A percentile compares a stretch with the other conserved stretches of the same genome.
Conservation (phyloP, 2,113 vertebrate species). For the Baryphthengus martii region DNA sequence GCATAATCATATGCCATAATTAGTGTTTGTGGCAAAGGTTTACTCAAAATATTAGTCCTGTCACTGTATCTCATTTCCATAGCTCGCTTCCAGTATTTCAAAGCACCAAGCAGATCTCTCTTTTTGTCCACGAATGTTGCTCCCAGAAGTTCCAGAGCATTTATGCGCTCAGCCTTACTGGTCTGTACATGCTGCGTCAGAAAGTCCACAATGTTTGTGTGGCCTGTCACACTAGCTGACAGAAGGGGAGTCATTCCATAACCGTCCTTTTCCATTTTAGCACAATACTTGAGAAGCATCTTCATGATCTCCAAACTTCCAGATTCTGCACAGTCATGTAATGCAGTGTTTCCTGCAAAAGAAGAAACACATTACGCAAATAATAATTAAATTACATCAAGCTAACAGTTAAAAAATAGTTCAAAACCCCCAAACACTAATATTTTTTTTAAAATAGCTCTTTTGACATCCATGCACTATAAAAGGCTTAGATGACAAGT, state of each 20-base stretch:
- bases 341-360: slow-evolving; percentile 89
- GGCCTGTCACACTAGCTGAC: slow-evolving; percentile 96
- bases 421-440: not conserved
- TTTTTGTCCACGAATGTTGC: slow-evolving; percentile 98
- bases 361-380: not conserved
- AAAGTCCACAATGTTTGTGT: slow-evolving; percentile 97
- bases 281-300: slow-evolving; percentile 94
- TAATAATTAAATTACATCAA: not conserved
- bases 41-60: slow-evolving; percentile 83
- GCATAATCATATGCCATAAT: slow-evolving; percentile 97
- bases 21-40: slow-evolving; percentile 88
- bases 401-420: not conserved
- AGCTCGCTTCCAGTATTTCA: slow-evolving; percentile 97
- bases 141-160: slow-evolving; percentile 92
- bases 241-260: slow-evolving; percentile 97
- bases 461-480: not conserved
- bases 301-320: slow-evolving; percentile 98
- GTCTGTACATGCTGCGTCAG: slow-evolving; percentile 90
- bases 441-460: not conserved
- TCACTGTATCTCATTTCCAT: slow-evolving; percentile 95
- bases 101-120: slow-evolving; percentile 92
- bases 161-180: slow-evolving; percentile 85
- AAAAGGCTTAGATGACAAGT: not conserved
- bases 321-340: slow-evolving; percentile 98
- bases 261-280: slow-evolving; percentile 96